Evolutionary conservation across 2,797 vertebrate species (phyloP), one percentile per base, ranked within the genome.

Genomic region (Enteromius unitaeniatus): DNA sequence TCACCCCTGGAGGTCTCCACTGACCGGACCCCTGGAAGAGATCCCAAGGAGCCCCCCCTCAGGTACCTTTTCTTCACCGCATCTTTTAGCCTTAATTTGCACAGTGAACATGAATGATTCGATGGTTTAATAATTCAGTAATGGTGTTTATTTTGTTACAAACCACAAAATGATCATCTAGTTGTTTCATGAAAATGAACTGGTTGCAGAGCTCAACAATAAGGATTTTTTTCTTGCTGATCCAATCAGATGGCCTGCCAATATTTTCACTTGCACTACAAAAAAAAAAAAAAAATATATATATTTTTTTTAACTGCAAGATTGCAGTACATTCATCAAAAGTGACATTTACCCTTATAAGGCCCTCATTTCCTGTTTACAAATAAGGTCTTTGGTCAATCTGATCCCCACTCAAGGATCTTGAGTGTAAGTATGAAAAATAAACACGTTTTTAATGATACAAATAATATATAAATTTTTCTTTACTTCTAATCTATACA

Each of bases 11-110:
- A 98, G 26, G 85, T 92, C 0, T 72, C 93, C 1, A 88, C 84
- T 83, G 97, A 98, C 79, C 90, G 93, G 51, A 91, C 94, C 88
- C 93, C 87, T 69, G 95, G 95, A 65, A 96, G 95, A 82, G 94
- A 95, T 81, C 78, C 87, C 67, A 86, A 92, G 88, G 92, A 97
- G 88, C 87, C 90, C 89, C 88, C 91, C 84, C 96, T 95, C 92
- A 96, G 96, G 98, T 99, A 95, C 17, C 0, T 70, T 83, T 86
- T 85, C 60, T 79, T 86, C 55, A 83, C 3, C 19, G 28, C 14
- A 72, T 10, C 45, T 74, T 62, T 10, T 60, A 70, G 42, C 64
- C 45, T 69, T 37, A 40, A 67, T 79, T 86, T 55, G 60, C 51
- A 53, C 49, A 74, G 37, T 79, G 3, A 74, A 73, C 58, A 28